Conservation (phyloP, 2,888 invertebrate species). For the Hydrotaea cyrtoneurina region DNA sequence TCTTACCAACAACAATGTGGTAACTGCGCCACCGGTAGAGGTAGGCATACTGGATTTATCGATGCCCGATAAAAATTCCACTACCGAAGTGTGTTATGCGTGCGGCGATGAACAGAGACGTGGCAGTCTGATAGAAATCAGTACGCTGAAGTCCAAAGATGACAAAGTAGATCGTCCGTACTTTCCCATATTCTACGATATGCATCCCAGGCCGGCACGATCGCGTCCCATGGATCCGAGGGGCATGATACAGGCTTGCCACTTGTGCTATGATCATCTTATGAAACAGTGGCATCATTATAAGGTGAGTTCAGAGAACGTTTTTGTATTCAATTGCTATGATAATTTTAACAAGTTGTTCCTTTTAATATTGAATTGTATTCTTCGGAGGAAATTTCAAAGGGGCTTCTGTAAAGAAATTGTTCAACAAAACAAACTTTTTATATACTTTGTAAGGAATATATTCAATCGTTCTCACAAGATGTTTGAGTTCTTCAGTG, state of each 20-base stretch:
- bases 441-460: too few relatives aligned
- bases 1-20: not conserved
- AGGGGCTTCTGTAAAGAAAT: too few relatives aligned
- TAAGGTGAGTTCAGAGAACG: conserved; percentile 81
- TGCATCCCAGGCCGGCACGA: conserved; percentile 92
- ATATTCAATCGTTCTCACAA: too few relatives aligned
- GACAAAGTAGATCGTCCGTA: conserved; percentile 82
- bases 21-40: conserved; percentile 82
- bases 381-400: too few relatives aligned
- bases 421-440: too few relatives aligned
- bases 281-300: conserved; percentile 93
- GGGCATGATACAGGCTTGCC: conserved; percentile 90
- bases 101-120: conserved; percentile 94
- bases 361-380: too few relatives aligned
- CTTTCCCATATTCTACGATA: conserved; percentile 88
- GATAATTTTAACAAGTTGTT: too few relatives aligned
- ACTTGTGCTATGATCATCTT: conserved; percentile 91
- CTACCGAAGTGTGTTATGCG: conserved; percentile 94
- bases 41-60: conserved; percentile 93
- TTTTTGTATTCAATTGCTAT: too few relatives aligned
- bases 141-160: conserved; percentile 84
- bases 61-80: conserved; percentile 95
- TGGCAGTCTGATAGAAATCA: conserved; percentile 88
- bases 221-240: conserved; percentile 92
- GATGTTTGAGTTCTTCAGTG: too few relatives aligned